Base-by-base conservation (phyloP, 1,140 invertebrate species). In the Bicyclus anynana region DNA sequence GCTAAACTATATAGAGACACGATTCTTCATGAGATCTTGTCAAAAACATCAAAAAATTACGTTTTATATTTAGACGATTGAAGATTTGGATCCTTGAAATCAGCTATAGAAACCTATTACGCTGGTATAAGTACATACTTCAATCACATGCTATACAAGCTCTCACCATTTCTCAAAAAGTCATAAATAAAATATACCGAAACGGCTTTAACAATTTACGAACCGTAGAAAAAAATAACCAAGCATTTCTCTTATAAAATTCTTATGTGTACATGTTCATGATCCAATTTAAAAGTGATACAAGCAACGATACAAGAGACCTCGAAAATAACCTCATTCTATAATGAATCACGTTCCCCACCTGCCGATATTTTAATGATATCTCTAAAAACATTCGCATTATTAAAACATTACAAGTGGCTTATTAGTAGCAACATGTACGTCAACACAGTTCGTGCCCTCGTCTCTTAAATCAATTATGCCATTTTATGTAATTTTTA, bases 371-470 rank as follows among this genome's bases (percentile, higher is more conserved):
- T 69, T 67, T 53, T 72, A 69, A 72, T 64, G 63, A 66, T 54
- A 59, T 51, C 59, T 46, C 56, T 62, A 51, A 37, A 59, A 68
- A 66, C 65, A 68, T 68, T 59, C 60, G 47, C 62, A 68, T 74
- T 70, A 72, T 70, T 70, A 75, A 75, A 68, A 68, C 54, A 48
- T n/a, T 70, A 70, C 69, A 68, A 75, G 69, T 75, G 61, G 61
- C 72, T 72, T 75, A 69, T 72, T 75, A 75, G 63, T 61, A 59
- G 51, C 62, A 60, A 68, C 59, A 56, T 59, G 69, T 63, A 67
- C 58, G 53, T 61, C 63, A 53, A 59, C 59, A 53, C 53, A 63
- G 46, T 59, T 55, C 40, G 16, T 52, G 27, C 21, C 44, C 29
- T 52, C 21, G 40, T 35, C 27, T 52, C 44, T 52, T 46, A 37